Base-by-base conservation (phyloP, 2,888 invertebrate genomes). In the Hesperia comma region DNA sequence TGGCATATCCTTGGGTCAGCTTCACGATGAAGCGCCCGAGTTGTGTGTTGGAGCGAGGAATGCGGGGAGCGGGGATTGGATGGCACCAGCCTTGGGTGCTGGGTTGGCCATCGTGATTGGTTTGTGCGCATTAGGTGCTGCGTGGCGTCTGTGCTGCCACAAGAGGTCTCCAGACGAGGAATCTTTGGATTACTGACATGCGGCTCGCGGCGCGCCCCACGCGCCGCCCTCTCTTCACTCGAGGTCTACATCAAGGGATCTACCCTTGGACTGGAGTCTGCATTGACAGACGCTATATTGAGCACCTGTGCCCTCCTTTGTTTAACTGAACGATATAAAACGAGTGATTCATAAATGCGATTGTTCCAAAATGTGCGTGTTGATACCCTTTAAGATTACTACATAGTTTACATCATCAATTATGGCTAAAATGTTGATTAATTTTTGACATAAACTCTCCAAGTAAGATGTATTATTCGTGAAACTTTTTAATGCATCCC, bases 1-100 rank as follows among this genome's bases (percentile, higher is more conserved):
- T 70, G 92, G 85, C 67, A 84, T 87, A 63, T 86, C 87, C 19
- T 81, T 92, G 57, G 92, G 93, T 2, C 93, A 94, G 69, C 84
- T 95, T 57, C 95, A 96, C 74, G 97, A 97, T 82, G 97, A 97
- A 81, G 95, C 97, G 0, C 94, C 95, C 0, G 96, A 96, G 77
- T 91, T 96, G 14, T 97, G 97, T 79, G 93, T 94, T 21, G 90
- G 93, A 17, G 92, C 92, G 0, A 86, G 89, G 19, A 92, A 87
- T 72, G 83, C 87, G 2, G 88, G 85, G 1, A 85, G 91, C 6
- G 90, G 93, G 0, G 94, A 95, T 71, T 95, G 95, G 95, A 89
- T 94, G 49, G 94, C 95, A 1, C 93, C 95, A 14, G 94, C 93
- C 1, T 80, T 95, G n/a, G 95, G 95, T 0, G 95, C 94, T 17